These are phyloP conservation scores for Paralichthys olivaceus DNA, from an alignment of 2,113 vertebrate genomes.

Conservation along the genomic window DNA sequence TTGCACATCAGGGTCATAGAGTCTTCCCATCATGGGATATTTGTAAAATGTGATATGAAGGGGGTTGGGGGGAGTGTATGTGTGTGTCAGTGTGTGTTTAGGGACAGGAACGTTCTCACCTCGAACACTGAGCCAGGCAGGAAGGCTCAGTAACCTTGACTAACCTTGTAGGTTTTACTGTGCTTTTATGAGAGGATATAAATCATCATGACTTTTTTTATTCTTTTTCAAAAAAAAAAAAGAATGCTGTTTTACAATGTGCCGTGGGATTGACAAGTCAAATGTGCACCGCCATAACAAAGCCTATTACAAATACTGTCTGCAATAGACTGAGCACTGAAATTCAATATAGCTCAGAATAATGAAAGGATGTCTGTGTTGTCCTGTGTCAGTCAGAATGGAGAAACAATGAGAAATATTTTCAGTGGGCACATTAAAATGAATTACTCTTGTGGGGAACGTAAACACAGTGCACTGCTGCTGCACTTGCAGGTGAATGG, in stretches of 20 bases:
- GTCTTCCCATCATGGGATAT: conserved; percentile 69
- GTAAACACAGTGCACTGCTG: conserved; percentile 57
- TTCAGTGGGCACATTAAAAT: conserved; percentile 71
- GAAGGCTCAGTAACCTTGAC: conserved; percentile 76
- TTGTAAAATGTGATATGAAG: conserved; percentile 71
- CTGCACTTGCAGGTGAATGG: conserved; percentile 65
- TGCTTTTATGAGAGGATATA: conserved; percentile 78
- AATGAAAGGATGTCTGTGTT: conserved; percentile 63
- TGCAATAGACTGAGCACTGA: conserved; percentile 44
- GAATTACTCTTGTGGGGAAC: conserved; percentile 64
- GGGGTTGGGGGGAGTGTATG: conserved; percentile 10
- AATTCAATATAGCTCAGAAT: conserved; percentile 60
- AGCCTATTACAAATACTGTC: conserved; percentile 65
- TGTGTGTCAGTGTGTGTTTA: conserved; percentile 32
- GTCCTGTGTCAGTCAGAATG: conserved; percentile 66
- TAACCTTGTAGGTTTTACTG: conserved; percentile 80
- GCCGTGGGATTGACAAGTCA: conserved; percentile 69
- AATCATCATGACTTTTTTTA: conserved; percentile 72
- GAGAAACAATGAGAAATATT: conserved; percentile 65
- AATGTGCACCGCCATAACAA: conserved; percentile 66
- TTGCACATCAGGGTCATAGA: conserved; percentile 66
- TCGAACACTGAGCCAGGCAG: conserved; percentile 64
- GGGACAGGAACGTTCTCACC: conserved; percentile 69
- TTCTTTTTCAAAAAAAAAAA: conserved; percentile 4
- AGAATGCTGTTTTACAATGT: conserved; percentile 66